Evolutionary conservation across 2,797 vertebrate species (phyloP).

Genomic region (Paratrypauchen microcephalus): DNA sequence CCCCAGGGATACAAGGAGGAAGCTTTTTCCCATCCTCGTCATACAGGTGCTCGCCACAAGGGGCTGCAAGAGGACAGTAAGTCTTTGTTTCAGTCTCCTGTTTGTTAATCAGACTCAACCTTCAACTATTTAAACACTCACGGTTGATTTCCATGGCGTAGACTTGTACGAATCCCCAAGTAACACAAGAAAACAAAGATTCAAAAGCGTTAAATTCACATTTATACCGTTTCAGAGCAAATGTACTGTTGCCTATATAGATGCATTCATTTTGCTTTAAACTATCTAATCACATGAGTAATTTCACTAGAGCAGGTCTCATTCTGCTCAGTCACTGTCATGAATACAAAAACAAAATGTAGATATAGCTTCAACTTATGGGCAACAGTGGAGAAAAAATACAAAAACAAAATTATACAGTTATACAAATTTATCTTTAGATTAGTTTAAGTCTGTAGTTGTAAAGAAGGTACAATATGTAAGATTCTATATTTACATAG

Average conservation of each 20-base stretch:
- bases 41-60: constrained; percentile 95
- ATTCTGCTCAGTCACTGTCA: not conserved
- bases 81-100: not conserved
- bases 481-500: not conserved
- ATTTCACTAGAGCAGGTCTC: not conserved
- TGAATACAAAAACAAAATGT: not conserved
- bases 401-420: not conserved
- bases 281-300: not conserved
- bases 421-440: not conserved
- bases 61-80: constrained; percentile 76
- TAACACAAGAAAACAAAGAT: constrained; percentile 42
- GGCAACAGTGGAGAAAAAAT: constrained; percentile 1
- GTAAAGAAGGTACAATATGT: not conserved
- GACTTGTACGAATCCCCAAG: constrained; percentile 76
- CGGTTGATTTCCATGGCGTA: constrained; percentile 99
- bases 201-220: constrained; percentile 30
- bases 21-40: constrained; percentile 97
- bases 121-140: too few species aligned
- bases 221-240: not conserved
- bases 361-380: not conserved
- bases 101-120: too few species aligned
- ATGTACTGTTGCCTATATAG: not conserved
- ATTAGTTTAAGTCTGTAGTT: not conserved
- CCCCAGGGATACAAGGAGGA: constrained; percentile 96
- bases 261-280: not conserved